phyloP scores from a whole-genome alignment of 2,888 invertebrate genomes.

The Mactromeris polynyma region DNA sequence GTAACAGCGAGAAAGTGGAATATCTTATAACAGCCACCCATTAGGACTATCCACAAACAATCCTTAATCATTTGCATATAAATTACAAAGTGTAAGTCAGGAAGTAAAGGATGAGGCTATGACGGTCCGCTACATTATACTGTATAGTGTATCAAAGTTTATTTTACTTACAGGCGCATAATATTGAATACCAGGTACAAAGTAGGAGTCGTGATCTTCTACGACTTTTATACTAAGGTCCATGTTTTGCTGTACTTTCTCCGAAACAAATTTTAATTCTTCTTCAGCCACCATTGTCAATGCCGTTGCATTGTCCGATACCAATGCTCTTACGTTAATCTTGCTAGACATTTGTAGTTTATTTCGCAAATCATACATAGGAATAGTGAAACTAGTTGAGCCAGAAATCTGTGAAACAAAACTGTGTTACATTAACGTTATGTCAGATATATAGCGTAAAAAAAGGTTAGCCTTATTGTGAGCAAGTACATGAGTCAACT shows the following conservation, averaged over 20 bases:
- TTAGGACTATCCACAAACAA: too few species aligned
- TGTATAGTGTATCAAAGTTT: too few species aligned
- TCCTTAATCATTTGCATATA: too few species aligned
- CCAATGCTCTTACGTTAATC: conserved; percentile 23
- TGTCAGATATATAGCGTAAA: too few species aligned
- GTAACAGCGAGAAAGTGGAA: too few species aligned
- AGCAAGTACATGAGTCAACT: too few species aligned
- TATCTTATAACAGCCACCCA: too few species aligned
- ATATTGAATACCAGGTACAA: conserved; percentile 34
- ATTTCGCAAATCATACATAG: neutral
- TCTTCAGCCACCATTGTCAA: conserved; percentile 37
- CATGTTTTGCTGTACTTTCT: neutral
- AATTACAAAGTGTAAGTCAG: too few species aligned
- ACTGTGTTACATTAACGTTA: too few species aligned
- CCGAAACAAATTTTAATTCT: neutral
- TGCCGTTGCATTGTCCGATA: conserved; percentile 30
- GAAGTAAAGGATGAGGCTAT: too few species aligned
- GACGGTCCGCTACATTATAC: too few species aligned
- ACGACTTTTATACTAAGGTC: neutral
- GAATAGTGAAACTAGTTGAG: neutral
- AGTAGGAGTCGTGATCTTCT: neutral
- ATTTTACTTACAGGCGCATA: conserved; percentile 20
- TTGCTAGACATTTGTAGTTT: neutral
- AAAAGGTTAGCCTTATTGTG: too few species aligned
- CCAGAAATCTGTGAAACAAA: conserved; percentile 16